Conservation (phyloP, 2,113 vertebrate genomes). For the Halcyon senegalensis region DNA sequence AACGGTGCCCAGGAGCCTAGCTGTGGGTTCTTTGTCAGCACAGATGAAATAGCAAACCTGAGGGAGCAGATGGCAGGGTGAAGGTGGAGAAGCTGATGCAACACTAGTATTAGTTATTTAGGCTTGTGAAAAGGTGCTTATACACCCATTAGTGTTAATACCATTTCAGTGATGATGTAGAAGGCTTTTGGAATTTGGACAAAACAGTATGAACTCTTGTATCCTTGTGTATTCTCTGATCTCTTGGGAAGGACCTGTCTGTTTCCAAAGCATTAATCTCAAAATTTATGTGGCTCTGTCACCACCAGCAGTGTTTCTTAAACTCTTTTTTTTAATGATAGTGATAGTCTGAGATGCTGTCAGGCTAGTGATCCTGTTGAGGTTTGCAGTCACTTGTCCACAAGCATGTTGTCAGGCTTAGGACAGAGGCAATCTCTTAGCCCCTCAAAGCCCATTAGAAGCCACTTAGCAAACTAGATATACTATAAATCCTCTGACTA, state of each 20-base stretch:
- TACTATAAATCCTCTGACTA: neutral
- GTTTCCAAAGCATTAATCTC: neutral
- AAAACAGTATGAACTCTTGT: neutral
- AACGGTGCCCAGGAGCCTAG: neutral
- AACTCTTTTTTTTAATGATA: neutral
- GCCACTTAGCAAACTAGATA: neutral
- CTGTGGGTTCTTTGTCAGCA: neutral
- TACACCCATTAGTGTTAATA: neutral
- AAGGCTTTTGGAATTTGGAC: neutral
- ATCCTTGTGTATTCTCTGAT: neutral
- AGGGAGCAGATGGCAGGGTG: neutral
- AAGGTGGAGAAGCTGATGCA: neutral
- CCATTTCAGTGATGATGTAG: neutral
- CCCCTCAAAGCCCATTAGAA: neutral
- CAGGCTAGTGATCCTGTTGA: neutral
- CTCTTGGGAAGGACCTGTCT: neutral
- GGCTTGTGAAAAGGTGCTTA: neutral
- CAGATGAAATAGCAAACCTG: neutral
- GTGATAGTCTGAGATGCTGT: neutral
- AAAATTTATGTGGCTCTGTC: neutral
- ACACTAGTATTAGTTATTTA: neutral
- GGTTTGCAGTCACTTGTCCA: neutral
- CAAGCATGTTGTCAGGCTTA: neutral
- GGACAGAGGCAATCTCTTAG: neutral
- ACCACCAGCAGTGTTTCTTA: neutral